These are phyloP conservation scores for Epinephelus coioides DNA, from an alignment of 2,797 vertebrate genomes.

Conservation along the genomic window DNA sequence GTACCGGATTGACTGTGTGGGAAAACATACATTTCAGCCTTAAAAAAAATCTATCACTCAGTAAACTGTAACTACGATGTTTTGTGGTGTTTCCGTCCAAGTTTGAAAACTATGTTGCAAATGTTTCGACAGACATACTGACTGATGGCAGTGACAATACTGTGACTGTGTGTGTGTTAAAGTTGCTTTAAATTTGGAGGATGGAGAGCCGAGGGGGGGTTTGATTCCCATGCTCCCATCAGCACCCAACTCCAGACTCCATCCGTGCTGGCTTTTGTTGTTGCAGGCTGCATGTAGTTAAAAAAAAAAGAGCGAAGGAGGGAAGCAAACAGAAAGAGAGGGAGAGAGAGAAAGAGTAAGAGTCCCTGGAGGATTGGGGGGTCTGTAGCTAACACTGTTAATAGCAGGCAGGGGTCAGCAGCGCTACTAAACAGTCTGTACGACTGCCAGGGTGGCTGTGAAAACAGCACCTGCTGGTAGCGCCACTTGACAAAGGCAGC, in stretches of 20 bases:
- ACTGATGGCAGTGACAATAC: conserved; percentile 69
- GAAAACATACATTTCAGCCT: not conserved
- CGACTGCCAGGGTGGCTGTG: conserved; percentile 99
- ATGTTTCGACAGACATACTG: conserved; percentile 65
- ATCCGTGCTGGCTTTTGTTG: conserved; percentile 84
- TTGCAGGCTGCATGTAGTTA: conserved; percentile 85
- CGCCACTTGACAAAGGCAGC: conserved; percentile 97
- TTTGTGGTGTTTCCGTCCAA: conserved; percentile 22
- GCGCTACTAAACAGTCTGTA: conserved; percentile 98
- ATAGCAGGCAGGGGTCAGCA: conserved; percentile 96
- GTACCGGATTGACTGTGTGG: not conserved
- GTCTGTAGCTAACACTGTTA: conserved; percentile 92
- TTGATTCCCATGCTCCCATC: conserved; percentile 88
- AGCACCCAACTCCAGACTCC: conserved; percentile 85
- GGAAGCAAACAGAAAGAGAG: conserved; percentile 78
- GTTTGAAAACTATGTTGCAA: conserved; percentile 50
- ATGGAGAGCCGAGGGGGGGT: conserved; percentile 57
- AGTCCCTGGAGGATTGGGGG: conserved; percentile 89
- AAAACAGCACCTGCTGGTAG: conserved; percentile 98
- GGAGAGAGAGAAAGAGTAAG: conserved; percentile 81
- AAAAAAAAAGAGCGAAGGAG: conserved; percentile 70
- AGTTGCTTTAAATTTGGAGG: conserved; percentile 65
- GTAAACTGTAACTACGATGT: not conserved
- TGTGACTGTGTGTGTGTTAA: conserved; percentile 48
- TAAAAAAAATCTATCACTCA: not conserved